Base-by-base conservation (phyloP, 2,113 vertebrate species). In the Damaliscus lunatus region DNA sequence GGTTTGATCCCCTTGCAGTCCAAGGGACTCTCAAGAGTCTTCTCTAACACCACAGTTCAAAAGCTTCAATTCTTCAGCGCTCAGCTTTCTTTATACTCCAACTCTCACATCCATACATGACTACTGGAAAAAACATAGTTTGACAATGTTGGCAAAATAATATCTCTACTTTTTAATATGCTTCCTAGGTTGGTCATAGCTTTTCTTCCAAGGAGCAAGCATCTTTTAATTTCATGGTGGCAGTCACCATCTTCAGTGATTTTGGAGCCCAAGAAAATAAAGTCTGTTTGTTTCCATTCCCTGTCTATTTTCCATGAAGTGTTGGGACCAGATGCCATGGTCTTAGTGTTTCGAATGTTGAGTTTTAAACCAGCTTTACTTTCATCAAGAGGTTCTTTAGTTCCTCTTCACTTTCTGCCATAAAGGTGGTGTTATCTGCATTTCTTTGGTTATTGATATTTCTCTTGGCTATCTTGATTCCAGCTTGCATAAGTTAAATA, bases 31-130 rank as follows among this genome's bases (percentile, higher is more conserved):
- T n/a, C 33, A 67, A 67, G 33, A 67, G 15, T 67, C 16, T 67
- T 67, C 62, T 67, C 62, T 33, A 67, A n/a, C 15, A 19, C 16
- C 62, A n/a, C 7, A 67, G 16, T 67, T 67, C 16, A 67, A 67
- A 67, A 19, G 16, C 16, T 9, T n/a, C 33, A n/a, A 10, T 5
- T 19, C 7, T 67, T 67, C 0, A 0, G 62, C 0, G 0, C 2
- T 67, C 33, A n/a, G 33, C 16, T n/a, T 9, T n/a, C 15, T 67
- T n/a, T 67, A 17, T 67, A n/a, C 7, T n/a, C 7, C 33, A n/a
- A n/a, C 62, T 67, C 7, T n/a, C 62, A 67, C 33, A n/a, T n/a
- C 33, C 62, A 9, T 19, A 67, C 15, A n/a, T n/a, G 33, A 64
- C 15, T n/a, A 64, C 16, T n/a, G 16, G 33, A 64, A 67, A 67